These are phyloP conservation scores for Hylia prasina DNA, from an alignment of 2,113 vertebrate species.

Conservation along the genomic window DNA sequence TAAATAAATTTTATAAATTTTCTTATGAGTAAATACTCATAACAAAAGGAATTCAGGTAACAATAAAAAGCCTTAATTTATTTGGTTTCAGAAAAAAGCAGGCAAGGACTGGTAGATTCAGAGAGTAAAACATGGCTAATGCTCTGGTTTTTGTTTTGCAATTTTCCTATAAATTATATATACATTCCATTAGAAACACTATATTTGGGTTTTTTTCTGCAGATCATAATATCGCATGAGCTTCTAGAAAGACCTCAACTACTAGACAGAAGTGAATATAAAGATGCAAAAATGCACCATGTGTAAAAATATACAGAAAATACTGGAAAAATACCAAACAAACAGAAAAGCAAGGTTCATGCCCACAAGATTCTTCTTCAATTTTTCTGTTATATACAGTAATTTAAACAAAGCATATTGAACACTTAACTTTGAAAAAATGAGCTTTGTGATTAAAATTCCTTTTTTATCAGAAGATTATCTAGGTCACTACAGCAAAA, in stretches of 20 bases:
- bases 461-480: conserved; percentile 38
- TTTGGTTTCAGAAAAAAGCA: background rate
- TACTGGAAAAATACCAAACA: background rate
- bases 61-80: background rate
- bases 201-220: background rate
- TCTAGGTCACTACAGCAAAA: conserved; percentile 46
- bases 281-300: background rate
- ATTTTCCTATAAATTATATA: background rate
- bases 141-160: background rate
- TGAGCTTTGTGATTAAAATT: conserved; percentile 1
- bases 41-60: background rate
- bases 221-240: background rate
- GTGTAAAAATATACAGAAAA: background rate
- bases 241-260: background rate
- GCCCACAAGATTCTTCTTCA: background rate
- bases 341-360: background rate
- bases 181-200: background rate
- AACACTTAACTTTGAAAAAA: background rate
- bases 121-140: background rate
- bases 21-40: background rate
- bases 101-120: background rate
- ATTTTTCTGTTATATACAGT: background rate
- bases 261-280: background rate
- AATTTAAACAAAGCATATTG: background rate
- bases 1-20: too few relatives aligned